phyloP scores from a whole-genome alignment of 1,140 invertebrate species.

The Apocrypta bakeri region DNA sequence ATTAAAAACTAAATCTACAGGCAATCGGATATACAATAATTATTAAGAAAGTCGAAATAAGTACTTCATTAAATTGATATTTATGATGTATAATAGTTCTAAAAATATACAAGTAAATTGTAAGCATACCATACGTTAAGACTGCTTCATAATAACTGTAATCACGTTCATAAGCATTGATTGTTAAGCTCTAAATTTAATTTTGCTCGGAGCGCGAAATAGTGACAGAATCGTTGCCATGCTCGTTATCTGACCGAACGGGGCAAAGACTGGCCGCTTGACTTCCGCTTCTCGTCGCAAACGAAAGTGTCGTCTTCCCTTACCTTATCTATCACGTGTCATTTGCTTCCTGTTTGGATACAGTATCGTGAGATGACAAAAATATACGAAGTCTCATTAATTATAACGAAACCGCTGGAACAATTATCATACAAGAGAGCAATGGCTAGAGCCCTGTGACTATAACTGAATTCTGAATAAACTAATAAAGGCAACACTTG shows the following conservation, averaged over 20 bases:
- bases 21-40: no score
- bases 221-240: not conserved
- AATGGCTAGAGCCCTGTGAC: not conserved
- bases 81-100: no score
- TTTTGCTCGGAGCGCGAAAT: not conserved
- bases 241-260: not conserved
- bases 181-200: not conserved
- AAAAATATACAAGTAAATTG: no score
- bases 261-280: not conserved
- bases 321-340: not conserved
- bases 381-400: not conserved
- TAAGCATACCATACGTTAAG: no score
- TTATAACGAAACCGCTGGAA: not conserved
- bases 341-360: not conserved
- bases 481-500: no score
- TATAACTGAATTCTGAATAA: not conserved
- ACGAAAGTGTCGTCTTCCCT: not conserved
- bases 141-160: no score
- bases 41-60: no score
- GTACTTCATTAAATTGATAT: no score
- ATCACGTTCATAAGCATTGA: no score
- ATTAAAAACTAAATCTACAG: no score
- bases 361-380: not conserved
- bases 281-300: not conserved
- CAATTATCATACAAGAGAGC: not conserved